Evolutionary conservation across 2,888 invertebrate species (phyloP).

Genomic region (Esperia sulphurella): DNA sequence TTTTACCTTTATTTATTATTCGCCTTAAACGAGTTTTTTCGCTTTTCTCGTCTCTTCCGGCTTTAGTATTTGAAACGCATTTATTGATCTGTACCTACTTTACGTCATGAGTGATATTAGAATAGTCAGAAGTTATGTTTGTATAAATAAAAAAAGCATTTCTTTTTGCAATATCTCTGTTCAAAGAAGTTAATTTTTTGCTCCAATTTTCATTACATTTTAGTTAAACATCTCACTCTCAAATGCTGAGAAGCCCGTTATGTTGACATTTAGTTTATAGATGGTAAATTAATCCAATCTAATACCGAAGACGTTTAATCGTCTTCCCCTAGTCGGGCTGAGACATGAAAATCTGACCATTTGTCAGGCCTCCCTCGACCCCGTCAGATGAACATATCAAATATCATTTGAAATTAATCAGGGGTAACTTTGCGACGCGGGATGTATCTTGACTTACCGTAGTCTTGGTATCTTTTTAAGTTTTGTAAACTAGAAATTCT

Average conservation of each 20-base stretch:
- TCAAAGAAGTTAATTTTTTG: not conserved
- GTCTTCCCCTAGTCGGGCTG: slow-evolving; percentile 24
- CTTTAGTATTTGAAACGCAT: slow-evolving; percentile 15
- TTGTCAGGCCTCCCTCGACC: slow-evolving; percentile 59
- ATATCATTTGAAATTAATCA: slow-evolving; percentile 74
- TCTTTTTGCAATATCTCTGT: no score
- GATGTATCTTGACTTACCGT: not conserved
- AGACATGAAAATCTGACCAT: slow-evolving; percentile 65
- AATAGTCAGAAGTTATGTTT: no score
- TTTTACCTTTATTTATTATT: slow-evolving; percentile 26
- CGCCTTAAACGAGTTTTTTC: slow-evolving; percentile 19
- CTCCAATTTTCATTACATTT: not conserved
- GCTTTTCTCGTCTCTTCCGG: slow-evolving; percentile 13
- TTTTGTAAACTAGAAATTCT: not conserved
- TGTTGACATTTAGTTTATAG: not conserved
- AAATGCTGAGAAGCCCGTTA: no score
- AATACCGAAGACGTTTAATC: slow-evolving; percentile 55
- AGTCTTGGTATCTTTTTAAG: not conserved
- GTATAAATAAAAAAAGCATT: no score
- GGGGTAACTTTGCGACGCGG: slow-evolving; percentile 29
- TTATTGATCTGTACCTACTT: no score
- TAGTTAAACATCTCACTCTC: no score
- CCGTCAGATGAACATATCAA: slow-evolving; percentile 69
- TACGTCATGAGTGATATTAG: no score
- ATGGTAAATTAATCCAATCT: slow-evolving; percentile 43